Evolutionary conservation across 2,888 invertebrate genomes (phyloP), one percentile per base, ranked within the genome.

Genomic region (Mechanitis mazaeus): DNA sequence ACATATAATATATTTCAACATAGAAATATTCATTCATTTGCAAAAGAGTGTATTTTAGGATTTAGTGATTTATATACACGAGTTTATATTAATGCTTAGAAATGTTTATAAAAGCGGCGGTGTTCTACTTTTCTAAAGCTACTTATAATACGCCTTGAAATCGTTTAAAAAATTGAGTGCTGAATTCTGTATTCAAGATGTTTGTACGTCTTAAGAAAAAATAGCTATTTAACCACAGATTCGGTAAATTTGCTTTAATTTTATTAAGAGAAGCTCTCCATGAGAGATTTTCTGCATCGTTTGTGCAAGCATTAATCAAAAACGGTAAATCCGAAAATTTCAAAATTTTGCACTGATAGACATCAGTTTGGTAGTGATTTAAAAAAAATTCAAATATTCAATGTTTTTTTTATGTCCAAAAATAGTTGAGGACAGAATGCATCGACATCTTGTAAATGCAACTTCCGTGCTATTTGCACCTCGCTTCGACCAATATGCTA

Each of bases 91-190:
- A 73, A 71, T 74, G 71, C 71, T 69, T 69, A 69, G 72, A 74
- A 72, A 78, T 84, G 84, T 84, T 85, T 83, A 85, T 75, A 78
- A 73, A 68, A 72, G 69, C 74, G 74, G 68, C 70, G 64, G 63
- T 69, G 83, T 67, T 79, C 85, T 77, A 85, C 80, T 81, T 85
- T 79, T 84, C 84, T 63, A 75, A 85, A 83, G 84, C 42, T 83
- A 20, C 20, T 20, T 20, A 28, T 7, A 66, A 85, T 73, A 75
- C 79, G 75, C 72, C 70, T 73, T 70, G 75, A 76, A 75, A 78
- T 73, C 75, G 75, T 65, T 75, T 80, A 79, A 84, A 84, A 85
- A 85, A 84, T 82, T 77, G 72, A 74, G 81, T 84, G 86, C 71
- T 80, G 83, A 85, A 82, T 70, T 70, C 75, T 67, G 76, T 75